A percentile compares a stretch with the other conserved stretches of the same genome.
Evolutionary conservation across 2,113 vertebrate species (phyloP).

Genomic region (cat (Felis catus)): DNA sequence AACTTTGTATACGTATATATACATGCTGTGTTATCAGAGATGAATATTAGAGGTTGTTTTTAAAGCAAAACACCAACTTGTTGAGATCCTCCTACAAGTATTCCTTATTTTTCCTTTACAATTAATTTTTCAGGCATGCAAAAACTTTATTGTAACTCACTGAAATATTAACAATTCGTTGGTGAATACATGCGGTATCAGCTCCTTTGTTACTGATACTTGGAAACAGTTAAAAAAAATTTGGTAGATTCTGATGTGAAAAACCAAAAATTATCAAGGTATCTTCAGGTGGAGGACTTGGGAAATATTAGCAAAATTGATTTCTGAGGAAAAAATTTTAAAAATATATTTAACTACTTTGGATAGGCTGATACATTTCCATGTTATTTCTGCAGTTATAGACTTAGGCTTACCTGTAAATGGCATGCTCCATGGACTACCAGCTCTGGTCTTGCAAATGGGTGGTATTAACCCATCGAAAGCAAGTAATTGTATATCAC

Average conservation of each 20-base stretch:
- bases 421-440: constrained; percentile 33
- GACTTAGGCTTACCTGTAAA: constrained; percentile 66
- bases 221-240: neutral
- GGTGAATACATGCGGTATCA: constrained; percentile 50
- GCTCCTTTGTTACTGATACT: constrained; percentile 55
- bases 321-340: constrained; percentile 61
- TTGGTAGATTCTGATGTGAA: constrained; percentile 40
- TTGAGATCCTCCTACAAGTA: constrained; percentile 72
- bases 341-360: constrained; percentile 47
- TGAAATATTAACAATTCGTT: constrained; percentile 59
- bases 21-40: constrained; percentile 75
- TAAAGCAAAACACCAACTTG: constrained; percentile 68
- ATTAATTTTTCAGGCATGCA: constrained; percentile 67
- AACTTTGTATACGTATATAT: constrained; percentile 77
- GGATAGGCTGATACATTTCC: constrained; percentile 78
- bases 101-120: constrained; percentile 67
- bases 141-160: constrained; percentile 50
- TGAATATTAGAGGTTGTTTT: constrained; percentile 75
- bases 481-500: neutral
- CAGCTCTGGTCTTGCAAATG: neutral
- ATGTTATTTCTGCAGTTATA: constrained; percentile 64
- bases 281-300: constrained; percentile 46
- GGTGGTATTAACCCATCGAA: neutral
- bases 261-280: constrained; percentile 50
- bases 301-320: constrained; percentile 59